Evolutionary conservation across 2,888 invertebrate genomes (phyloP).

Genomic region (Phasia obesa): DNA sequence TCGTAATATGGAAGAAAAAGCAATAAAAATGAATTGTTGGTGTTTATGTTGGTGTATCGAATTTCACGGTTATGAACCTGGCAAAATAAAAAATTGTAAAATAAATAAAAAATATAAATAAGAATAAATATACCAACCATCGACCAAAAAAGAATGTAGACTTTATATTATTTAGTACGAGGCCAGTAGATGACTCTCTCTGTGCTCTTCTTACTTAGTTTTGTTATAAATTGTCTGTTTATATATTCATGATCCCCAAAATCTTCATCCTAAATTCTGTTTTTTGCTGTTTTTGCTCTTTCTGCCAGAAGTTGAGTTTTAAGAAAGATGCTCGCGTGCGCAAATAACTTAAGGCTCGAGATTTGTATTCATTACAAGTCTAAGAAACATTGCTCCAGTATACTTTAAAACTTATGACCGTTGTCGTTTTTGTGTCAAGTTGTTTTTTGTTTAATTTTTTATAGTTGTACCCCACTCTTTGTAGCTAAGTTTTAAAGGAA

Average conservation of each 20-base stretch:
- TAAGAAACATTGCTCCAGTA: conserved; percentile 43
- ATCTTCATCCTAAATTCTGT: conserved; percentile 31
- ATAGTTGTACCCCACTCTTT: conserved; percentile 15
- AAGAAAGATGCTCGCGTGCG: conserved; percentile 64
- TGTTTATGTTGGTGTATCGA: conserved; percentile 67
- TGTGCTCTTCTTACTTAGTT: conserved; percentile 14
- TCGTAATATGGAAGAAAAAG: conserved; percentile 35
- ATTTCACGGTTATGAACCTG: conserved; percentile 67
- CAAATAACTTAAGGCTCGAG: conserved; percentile 73
- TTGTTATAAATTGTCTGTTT: conserved; percentile 63
- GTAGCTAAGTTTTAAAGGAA: not conserved
- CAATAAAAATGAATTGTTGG: conserved; percentile 60
- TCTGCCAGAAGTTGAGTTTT: conserved; percentile 14
- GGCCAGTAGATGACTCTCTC: conserved; percentile 25
- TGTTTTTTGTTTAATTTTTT: conserved; percentile 39
- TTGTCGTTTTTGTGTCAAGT: conserved; percentile 61
- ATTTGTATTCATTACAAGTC: conserved; percentile 73
- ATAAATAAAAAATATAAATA: conserved; percentile 2
- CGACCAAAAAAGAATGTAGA: conserved; percentile 17
- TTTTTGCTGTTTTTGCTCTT: not conserved
- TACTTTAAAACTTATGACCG: conserved; percentile 60
- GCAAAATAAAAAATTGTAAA: conserved; percentile 26
- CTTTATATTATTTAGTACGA: conserved; percentile 20
- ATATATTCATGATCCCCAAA: conserved; percentile 63
- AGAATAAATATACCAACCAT: conserved; percentile 1